These are phyloP conservation scores for Brenthis daphne DNA, from an alignment of 2,888 invertebrate genomes.

Conservation along the genomic window DNA sequence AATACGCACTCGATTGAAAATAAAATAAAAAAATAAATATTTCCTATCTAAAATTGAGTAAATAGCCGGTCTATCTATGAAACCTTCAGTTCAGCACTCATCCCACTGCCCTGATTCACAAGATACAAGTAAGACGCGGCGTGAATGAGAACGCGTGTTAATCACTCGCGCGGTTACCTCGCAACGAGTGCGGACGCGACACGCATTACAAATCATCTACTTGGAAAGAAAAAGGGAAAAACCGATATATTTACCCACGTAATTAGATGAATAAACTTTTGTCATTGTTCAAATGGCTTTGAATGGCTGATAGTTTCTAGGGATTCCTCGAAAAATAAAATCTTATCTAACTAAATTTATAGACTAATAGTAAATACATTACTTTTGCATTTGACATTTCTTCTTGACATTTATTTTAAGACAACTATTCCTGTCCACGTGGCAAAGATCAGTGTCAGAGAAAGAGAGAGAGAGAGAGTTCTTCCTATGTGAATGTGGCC, in stretches of 20 bases:
- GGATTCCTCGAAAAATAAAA: no score
- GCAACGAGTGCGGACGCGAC: background rate
- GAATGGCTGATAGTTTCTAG: background rate
- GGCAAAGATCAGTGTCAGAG: no score
- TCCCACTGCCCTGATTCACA: constrained; percentile 3
- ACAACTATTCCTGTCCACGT: no score
- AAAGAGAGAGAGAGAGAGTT: no score
- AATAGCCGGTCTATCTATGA: background rate
- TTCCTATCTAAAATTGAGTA: background rate
- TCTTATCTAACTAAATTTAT: no score
- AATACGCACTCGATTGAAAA: no score
- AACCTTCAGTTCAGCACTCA: background rate
- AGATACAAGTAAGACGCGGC: background rate
- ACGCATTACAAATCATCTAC: background rate
- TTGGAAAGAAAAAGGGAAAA: constrained; percentile 1
- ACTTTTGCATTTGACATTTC: no score
- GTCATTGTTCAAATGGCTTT: background rate
- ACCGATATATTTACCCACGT: constrained; percentile 3
- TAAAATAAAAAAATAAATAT: no score
- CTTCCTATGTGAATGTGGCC: no score
- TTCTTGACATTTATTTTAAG: no score
- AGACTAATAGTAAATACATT: no score
- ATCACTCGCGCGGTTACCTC: constrained; percentile 7
- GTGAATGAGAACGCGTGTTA: constrained; percentile 5
- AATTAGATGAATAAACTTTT: background rate